These are phyloP conservation scores for Rana temporaria DNA, from an alignment of 2,113 vertebrate species.

Conservation along the genomic window DNA sequence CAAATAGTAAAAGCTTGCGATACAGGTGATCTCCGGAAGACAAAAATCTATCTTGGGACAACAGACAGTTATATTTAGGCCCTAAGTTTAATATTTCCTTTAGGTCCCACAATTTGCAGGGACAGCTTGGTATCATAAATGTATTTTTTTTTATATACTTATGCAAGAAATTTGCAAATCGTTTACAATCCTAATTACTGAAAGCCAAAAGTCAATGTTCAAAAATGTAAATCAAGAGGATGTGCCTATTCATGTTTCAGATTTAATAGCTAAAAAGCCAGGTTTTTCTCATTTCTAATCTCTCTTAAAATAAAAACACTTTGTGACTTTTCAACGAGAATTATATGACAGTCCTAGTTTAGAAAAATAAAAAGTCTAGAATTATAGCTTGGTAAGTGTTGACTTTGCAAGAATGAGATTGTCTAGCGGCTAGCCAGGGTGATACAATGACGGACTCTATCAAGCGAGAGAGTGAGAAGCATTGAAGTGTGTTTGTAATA, in stretches of 20 bases:
- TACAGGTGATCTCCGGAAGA: too few relatives aligned
- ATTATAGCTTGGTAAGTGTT: slow-evolving; percentile 49
- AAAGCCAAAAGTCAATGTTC: too few relatives aligned
- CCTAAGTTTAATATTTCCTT: too few relatives aligned
- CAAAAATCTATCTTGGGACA: too few relatives aligned
- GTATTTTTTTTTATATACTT: too few relatives aligned
- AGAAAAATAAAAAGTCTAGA: slow-evolving; percentile 21
- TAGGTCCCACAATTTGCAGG: too few relatives aligned
- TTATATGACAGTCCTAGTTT: slow-evolving; percentile 23
- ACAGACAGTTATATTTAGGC: too few relatives aligned
- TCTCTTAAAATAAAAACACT: slow-evolving; percentile 31
- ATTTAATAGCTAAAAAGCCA: slow-evolving; percentile 13
- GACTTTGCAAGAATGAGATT: slow-evolving; percentile 43
- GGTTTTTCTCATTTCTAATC: not conserved
- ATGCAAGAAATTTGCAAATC: too few relatives aligned
- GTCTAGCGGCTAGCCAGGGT: slow-evolving; percentile 19
- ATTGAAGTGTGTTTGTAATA: slow-evolving; percentile 50
- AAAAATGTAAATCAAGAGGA: too few relatives aligned
- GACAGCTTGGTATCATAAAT: too few relatives aligned
- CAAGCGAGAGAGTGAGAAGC: slow-evolving; percentile 38
- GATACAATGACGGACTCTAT: slow-evolving; percentile 52
- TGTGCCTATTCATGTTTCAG: not conserved
- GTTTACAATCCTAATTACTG: too few relatives aligned
- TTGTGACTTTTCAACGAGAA: slow-evolving; percentile 18
- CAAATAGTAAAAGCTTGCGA: too few relatives aligned